phyloP scores from a whole-genome alignment of 2,797 vertebrate species.

The Holocentrus rufus region DNA sequence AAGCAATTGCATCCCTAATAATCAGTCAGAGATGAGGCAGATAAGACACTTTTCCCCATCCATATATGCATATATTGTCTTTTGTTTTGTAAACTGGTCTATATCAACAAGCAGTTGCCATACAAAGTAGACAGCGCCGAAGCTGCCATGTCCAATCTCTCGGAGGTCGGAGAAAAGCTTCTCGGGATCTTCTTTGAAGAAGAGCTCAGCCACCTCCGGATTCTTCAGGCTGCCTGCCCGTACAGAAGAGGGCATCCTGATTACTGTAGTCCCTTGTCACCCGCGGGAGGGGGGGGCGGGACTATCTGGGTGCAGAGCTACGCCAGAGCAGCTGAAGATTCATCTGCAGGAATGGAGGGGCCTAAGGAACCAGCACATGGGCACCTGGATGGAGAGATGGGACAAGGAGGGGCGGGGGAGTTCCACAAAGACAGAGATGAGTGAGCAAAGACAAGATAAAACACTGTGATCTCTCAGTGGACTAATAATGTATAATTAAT shows the following conservation, averaged over 20 bases:
- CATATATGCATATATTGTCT: background rate
- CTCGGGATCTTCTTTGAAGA: slow-evolving; percentile 98
- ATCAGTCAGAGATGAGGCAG: too few relatives aligned
- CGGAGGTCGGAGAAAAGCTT: slow-evolving; percentile 97
- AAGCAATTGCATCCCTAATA: too few relatives aligned
- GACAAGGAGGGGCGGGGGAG: background rate
- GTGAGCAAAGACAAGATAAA: slow-evolving; percentile 31
- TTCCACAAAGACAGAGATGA: slow-evolving; percentile 13
- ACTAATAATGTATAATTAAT: background rate
- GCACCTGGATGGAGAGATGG: slow-evolving; percentile 74
- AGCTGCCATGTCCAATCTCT: slow-evolving; percentile 99
- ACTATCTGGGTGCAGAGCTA: slow-evolving; percentile 94
- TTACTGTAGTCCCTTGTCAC: slow-evolving; percentile 78
- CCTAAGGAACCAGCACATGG: slow-evolving; percentile 81
- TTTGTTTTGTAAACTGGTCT: background rate
- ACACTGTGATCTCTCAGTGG: background rate
- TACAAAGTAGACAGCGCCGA: slow-evolving; percentile 99
- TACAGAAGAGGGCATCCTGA: slow-evolving; percentile 97
- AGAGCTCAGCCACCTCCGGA: slow-evolving; percentile 96
- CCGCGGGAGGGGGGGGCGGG: slow-evolving; percentile 74
- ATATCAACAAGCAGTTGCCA: slow-evolving; percentile 62
- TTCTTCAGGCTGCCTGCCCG: slow-evolving; percentile 99
- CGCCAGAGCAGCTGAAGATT: slow-evolving; percentile 86
- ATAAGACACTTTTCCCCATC: too few relatives aligned
- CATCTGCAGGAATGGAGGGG: slow-evolving; percentile 92